These are phyloP conservation scores for Rhagonycha fulva DNA, from an alignment of 2,888 invertebrate species.

Conservation along the genomic window DNA sequence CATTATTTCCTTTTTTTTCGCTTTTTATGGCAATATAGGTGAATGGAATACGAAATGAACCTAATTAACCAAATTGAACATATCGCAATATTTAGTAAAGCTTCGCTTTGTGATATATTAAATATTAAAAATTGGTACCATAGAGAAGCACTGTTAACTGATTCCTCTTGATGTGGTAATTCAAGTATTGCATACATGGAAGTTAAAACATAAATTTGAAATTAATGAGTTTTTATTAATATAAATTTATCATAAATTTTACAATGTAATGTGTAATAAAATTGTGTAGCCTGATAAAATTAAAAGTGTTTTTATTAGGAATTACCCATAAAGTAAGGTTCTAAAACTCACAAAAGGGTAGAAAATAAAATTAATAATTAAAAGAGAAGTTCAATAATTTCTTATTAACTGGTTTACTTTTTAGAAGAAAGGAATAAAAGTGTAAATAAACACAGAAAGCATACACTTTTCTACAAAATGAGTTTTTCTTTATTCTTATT, in stretches of 20 bases:
- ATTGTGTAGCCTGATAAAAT: neutral
- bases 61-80: neutral
- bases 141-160: neutral
- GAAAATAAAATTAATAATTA: neutral
- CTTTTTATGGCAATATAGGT: neutral
- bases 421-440: neutral
- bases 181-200: neutral
- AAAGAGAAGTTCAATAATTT: neutral
- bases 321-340: neutral
- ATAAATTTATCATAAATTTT: too few relatives aligned
- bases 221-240: neutral
- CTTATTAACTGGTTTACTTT: neutral
- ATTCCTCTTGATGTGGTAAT: neutral
- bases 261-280: neutral
- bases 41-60: neutral
- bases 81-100: neutral
- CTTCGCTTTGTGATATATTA: neutral
- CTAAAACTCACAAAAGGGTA: neutral
- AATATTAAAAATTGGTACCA: neutral
- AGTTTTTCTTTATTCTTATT: neutral
- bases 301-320: neutral
- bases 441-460: neutral
- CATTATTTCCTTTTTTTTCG: neutral
- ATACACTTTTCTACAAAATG: neutral
- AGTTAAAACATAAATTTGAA: neutral